Evolutionary conservation across 2,113 vertebrate genomes (phyloP), one percentile per base, ranked within the genome.

Genomic region (Hydrolagus affinis): DNA sequence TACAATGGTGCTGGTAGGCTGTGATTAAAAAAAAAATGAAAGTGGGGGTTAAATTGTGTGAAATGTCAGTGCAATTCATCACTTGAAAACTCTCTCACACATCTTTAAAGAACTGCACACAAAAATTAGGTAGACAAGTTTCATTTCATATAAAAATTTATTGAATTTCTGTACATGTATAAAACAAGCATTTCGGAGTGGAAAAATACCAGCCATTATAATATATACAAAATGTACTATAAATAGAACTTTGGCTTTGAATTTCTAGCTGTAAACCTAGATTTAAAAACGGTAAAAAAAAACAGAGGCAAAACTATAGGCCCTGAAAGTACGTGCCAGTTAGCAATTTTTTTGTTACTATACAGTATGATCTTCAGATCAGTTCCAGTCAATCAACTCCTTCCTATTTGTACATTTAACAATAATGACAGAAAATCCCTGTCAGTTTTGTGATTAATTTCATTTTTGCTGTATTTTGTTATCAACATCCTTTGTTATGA

Each of bases 161-260:
- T 60, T 85, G 30, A 21, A 71, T 30, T 85, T 85, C 85, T 85
- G 68, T 72, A 85, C 70, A 86, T 64, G 60, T 14, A 94, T 94
- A 93, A 93, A 92, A 93, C 92, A 94, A 94, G 92, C 92, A 91
- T 90, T 90, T 88, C 92, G 91, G 92, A 94, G 93, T 96, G 95
- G 90, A 96, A 96, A 96, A 97, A 95, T 95, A 95, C 92, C 92
- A 94, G 91, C 91, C 87, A 90, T 94, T 93, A 93, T 94, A 93
- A 94, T 86, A 89, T 88, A 88, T 91, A 90, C 91, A 94, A 94
- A 92, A 92, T 86, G 89, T 89, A 92, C 93, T 93, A 97, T 96
- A 97, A 97, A 96, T 97, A 96, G 92, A 96, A 93, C 95, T 97
- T 97, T 96, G 95, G 96, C 94, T 93, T 96, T 94, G 94, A 95